Evolutionary conservation across 2,113 vertebrate species (phyloP).

Genomic region (Meles meles): DNA sequence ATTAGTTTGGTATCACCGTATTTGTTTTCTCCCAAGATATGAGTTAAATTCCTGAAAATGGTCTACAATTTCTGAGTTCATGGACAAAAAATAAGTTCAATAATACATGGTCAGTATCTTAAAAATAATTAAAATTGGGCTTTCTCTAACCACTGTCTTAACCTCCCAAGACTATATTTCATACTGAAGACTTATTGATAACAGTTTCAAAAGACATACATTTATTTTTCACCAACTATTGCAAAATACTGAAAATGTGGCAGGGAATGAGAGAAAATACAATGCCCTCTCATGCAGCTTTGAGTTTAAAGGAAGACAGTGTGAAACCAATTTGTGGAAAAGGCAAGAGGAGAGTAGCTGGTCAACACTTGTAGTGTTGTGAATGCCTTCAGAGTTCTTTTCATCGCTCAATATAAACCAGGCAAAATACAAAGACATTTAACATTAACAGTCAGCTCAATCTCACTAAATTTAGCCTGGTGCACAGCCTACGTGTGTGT

Average conservation of each 20-base stretch:
- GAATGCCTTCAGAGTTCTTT: background rate
- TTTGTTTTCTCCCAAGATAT: background rate
- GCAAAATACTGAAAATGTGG: background rate
- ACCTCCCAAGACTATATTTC: background rate
- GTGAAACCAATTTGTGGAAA: background rate
- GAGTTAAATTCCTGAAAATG: background rate
- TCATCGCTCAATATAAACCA: background rate
- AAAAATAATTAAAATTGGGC: background rate
- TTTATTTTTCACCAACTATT: background rate
- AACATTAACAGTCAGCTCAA: background rate
- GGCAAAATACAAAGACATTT: background rate
- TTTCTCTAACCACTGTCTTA: background rate
- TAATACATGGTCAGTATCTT: background rate
- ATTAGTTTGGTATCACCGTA: background rate
- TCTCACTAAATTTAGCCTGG: background rate
- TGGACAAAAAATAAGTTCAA: background rate
- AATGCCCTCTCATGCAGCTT: background rate
- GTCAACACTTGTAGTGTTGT: background rate
- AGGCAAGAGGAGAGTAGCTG: background rate
- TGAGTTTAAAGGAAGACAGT: background rate
- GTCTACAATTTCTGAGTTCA: background rate
- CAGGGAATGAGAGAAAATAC: background rate
- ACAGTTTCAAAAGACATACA: background rate
- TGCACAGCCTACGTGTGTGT: background rate
- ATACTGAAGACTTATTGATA: background rate